phyloP scores from a whole-genome alignment of 2,113 vertebrate genomes.

The Thalassarche chlororhynchos region DNA sequence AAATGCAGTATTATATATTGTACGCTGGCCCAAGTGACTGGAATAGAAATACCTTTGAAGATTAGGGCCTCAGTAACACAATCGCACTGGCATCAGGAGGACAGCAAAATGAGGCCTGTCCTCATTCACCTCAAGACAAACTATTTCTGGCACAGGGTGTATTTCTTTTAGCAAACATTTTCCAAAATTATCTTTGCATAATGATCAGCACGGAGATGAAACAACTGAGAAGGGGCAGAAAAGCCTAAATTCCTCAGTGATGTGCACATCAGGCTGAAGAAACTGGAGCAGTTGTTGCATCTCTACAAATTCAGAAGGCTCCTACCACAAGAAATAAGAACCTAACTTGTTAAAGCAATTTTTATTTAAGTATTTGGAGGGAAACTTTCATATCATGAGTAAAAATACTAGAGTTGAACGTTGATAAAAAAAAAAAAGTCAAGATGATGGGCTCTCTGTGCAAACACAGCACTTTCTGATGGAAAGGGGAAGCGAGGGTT shows the following conservation, averaged over 20 bases:
- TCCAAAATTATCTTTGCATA: slow-evolving; percentile 3
- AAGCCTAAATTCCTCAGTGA: background rate
- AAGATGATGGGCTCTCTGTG: slow-evolving; percentile 33
- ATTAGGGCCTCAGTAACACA: background rate
- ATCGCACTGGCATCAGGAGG: background rate
- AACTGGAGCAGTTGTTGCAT: background rate
- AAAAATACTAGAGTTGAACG: slow-evolving; percentile 76
- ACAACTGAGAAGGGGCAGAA: background rate
- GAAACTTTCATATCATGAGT: slow-evolving; percentile 71
- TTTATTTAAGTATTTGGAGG: slow-evolving; percentile 81
- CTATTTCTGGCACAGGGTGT: background rate
- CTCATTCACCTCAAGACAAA: background rate
- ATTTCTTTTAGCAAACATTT: background rate
- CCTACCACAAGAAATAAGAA: slow-evolving; percentile 34
- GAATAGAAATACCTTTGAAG: background rate
- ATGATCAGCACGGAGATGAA: background rate
- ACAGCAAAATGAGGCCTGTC: background rate
- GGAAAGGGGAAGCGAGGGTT: background rate
- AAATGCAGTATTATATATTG: background rate
- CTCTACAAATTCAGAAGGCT: background rate
- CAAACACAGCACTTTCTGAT: background rate
- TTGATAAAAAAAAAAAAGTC: slow-evolving; percentile 66
- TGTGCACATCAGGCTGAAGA: background rate
- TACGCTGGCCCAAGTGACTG: background rate
- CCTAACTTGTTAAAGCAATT: slow-evolving; percentile 72